Conservation (phyloP, 2,797 vertebrate genomes). For the Pristis pectinata region DNA sequence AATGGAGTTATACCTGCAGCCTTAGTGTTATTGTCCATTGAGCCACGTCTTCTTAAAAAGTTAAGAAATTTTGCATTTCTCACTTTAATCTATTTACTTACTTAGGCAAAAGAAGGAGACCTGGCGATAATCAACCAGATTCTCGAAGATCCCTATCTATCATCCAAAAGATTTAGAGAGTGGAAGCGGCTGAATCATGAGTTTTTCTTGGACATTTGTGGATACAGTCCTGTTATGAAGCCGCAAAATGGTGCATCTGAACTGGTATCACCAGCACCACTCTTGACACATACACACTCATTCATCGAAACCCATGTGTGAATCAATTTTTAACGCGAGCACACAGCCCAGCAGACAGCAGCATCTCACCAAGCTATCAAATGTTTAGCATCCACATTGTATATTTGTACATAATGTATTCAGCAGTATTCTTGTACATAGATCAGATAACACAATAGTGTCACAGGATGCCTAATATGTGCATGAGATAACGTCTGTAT, state of each 20-base stretch:
- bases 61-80: background rate
- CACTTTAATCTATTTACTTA: constrained; percentile 44
- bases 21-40: background rate
- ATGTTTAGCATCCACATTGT: constrained; percentile 53
- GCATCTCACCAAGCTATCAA: constrained; percentile 44
- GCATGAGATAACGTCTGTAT: constrained; percentile 74
- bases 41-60: background rate
- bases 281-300: constrained; percentile 79
- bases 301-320: constrained; percentile 84
- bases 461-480: constrained; percentile 83
- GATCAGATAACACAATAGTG: constrained; percentile 72
- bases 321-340: constrained; percentile 47
- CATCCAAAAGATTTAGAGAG: constrained; percentile 76
- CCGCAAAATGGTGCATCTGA: constrained; percentile 71
- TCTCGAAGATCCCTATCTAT: constrained; percentile 71
- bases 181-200: constrained; percentile 83
- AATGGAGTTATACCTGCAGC: background rate
- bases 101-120: constrained; percentile 75
- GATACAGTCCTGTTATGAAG: constrained; percentile 64
- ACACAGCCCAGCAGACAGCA: constrained; percentile 35
- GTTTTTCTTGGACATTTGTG: constrained; percentile 80
- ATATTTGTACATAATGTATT: constrained; percentile 72
- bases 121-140: constrained; percentile 69
- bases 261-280: constrained; percentile 62
- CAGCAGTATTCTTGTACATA: constrained; percentile 68